Evolutionary conservation across 1,140 invertebrate genomes (phyloP), one percentile per base, ranked within the genome.

Genomic region (Diorhabda elongata): DNA sequence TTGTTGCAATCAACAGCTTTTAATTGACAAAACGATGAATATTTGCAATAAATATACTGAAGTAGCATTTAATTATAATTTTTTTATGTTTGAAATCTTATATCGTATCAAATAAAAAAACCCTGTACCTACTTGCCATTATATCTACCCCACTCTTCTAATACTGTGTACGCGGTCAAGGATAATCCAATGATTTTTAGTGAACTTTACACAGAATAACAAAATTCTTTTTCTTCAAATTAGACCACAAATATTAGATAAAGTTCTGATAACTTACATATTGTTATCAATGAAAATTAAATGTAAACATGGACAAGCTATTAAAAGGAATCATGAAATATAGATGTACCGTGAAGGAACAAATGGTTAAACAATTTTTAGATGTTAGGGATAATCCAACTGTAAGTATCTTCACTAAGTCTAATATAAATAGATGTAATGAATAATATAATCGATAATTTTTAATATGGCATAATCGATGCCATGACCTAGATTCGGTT

Each of bases 361-460:
- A 87, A 78, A 95, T 97, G 92, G 92, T 97, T 9, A 88, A 94
- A 82, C 92, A 97, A 81, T 97, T 97, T 82, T 82, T 92, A 81
- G 84, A 91, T 87, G 92, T 97, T 69, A 87, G 85, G 79, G 90
- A 96, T 83, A 87, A 95, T 84, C 94, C 94, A 8, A 88, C 90
- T 85, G 94, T 96, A 83, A 87, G 88, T 83, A 52, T 41, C 42
- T 56, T 9, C 26, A 26, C 26, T 26, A 26, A 26, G 26, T 26
- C 26, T 26, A 26, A 26, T 26, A 26, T 26, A 26, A 26, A 26
- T 26, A 26, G 26, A 26, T 26, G 26, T 26, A 26, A 26, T 26
- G 26, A 26, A 26, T 26, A 26, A 26, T 26, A 26, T 26, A 26
- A 26, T 26, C 26, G 26, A 26, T 26, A 26, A 26, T 26, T 26